Percentiles rank a stretch among this genome's conserved stretches.
Conservation (phyloP, 2,888 invertebrate genomes). For the Cremastinae sp. region DNA sequence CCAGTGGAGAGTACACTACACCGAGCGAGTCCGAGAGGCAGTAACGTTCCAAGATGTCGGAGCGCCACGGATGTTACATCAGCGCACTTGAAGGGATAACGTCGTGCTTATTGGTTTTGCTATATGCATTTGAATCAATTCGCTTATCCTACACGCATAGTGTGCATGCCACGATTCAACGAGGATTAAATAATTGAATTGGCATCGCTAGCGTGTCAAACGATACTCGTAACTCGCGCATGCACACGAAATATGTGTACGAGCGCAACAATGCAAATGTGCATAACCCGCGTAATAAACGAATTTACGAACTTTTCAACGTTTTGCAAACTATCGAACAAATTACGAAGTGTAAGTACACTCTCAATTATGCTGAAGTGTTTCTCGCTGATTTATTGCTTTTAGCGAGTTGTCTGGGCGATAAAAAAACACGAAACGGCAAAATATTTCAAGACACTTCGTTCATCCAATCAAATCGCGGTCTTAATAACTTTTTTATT, state of each 20-base stretch:
- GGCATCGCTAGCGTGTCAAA: conserved; percentile 6
- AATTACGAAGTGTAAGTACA: no score
- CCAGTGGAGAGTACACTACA: neutral
- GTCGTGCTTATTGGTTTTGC: neutral
- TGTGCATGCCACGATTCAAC: conserved; percentile 1
- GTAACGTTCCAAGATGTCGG: conserved; percentile 50
- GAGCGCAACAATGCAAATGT: no score
- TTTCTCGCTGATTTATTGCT: no score
- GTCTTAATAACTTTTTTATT: no score
- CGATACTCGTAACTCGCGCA: neutral
- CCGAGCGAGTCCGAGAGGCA: neutral
- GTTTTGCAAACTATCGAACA: neutral
- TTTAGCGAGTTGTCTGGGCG: no score
- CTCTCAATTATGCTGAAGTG: no score
- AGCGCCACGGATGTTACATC: conserved; percentile 16
- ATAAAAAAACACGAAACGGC: no score
- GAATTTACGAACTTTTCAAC: neutral
- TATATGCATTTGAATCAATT: conserved; percentile 20
- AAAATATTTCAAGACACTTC: no score
- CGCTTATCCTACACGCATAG: conserved; percentile 4
- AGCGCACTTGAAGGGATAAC: neutral
- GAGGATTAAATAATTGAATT: conserved; percentile 28
- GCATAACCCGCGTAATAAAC: neutral
- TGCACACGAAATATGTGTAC: neutral
- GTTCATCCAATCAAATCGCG: no score